phyloP scores from a whole-genome alignment of 2,113 vertebrate genomes.

The Python bivittatus region DNA sequence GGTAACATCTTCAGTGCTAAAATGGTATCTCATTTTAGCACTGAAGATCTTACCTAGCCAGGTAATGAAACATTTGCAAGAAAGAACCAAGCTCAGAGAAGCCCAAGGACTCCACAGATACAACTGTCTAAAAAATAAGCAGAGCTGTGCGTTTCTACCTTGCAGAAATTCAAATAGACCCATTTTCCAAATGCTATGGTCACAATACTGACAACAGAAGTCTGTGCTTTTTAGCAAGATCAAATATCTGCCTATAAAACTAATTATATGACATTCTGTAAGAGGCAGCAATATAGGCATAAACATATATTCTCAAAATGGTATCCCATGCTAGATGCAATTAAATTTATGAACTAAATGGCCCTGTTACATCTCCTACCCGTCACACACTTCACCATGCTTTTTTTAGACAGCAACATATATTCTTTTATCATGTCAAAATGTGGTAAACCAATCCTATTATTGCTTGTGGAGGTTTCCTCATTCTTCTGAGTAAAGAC shows the following conservation, averaged over 20 bases:
- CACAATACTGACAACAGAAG: not conserved
- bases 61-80: no score
- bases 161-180: not conserved
- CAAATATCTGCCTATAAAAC: not conserved
- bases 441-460: not conserved
- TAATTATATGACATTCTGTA: not conserved
- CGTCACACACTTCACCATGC: not conserved
- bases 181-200: not conserved
- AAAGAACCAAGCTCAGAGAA: no score
- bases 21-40: no score
- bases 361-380: not conserved
- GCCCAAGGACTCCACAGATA: no score
- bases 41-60: no score
- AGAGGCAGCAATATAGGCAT: not conserved
- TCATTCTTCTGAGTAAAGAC: not conserved
- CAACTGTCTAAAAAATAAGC: not conserved
- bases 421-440: not conserved
- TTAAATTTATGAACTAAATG: not conserved
- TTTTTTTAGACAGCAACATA: not conserved
- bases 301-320: not conserved
- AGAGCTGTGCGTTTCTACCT: not conserved
- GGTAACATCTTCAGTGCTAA: no score
- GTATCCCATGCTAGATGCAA: not conserved
- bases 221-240: not conserved
- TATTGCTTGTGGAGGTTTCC: not conserved